Evolutionary conservation across 1,140 invertebrate species (phyloP), one percentile per base, ranked within the genome.

Genomic region (Akabosia matsudoensis): DNA sequence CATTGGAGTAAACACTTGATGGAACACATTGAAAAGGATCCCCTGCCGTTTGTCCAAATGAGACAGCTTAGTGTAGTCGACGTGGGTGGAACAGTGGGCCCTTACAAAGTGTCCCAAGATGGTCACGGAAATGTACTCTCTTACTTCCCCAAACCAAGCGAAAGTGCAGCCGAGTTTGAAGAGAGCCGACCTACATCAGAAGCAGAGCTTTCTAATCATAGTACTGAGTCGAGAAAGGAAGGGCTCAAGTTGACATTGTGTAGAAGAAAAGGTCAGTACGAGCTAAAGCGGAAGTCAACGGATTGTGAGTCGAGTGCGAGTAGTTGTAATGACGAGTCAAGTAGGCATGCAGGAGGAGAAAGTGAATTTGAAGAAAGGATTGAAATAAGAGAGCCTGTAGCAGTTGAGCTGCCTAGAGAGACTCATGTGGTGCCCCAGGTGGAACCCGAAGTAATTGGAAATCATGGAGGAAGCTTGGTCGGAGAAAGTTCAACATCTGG

Each of bases 21-120:
- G 22, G 34, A 78, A 1, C 79, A 80, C 24, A 78, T 80, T 70
- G 31, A 64, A 31, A 31, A 72, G 37, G 74, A 76, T 0, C 74
- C 74, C 7, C 76, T 74, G 0, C 72, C 75, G 0, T n/a, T n/a
- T n/a, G 75, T 80, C 2, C 74, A 78, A 45, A 76, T 80, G 77
- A 80, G 76, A 30, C 75, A 75, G 61, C 67, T 80, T 7, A 61
- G 61, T 67, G 4, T 71, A 16, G 31, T 30, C 2, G n/a, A n/a
- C 3, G 24, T 76, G 2, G 37, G 33, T 33, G 33, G 33, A 28
- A 1, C 2, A 33, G 26, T n/a, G 28, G 14, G 74, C 2, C 45
- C 45, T 1, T 31, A 24, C 56, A 14, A 18, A 18, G 37, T 10
- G 37, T 18, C 18, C 18, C 37, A 45, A 45, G 37, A 45, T 45